Conservation (phyloP, 2,888 invertebrate species). For the Leucophenga maculata region DNA sequence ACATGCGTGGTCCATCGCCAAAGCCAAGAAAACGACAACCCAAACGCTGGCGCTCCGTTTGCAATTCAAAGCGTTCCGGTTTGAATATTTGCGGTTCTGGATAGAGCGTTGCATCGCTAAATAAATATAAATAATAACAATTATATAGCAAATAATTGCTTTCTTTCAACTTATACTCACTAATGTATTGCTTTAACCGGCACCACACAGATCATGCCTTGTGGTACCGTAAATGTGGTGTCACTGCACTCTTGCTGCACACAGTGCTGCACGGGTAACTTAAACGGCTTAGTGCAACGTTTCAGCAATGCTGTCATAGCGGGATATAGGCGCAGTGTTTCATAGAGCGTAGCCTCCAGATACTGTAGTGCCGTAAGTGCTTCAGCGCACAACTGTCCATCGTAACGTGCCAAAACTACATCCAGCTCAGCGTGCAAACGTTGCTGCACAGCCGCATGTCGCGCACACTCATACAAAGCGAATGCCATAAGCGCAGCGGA, state of each 20-base stretch:
- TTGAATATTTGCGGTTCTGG: slow-evolving; percentile 50
- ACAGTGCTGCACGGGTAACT: slow-evolving; percentile 46
- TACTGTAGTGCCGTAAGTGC: slow-evolving; percentile 53
- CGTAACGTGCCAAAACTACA: slow-evolving; percentile 42
- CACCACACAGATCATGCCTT: slow-evolving; percentile 53
- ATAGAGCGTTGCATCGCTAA: slow-evolving; percentile 53
- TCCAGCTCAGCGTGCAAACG: slow-evolving; percentile 54
- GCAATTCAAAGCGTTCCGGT: slow-evolving; percentile 53
- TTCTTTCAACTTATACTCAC: slow-evolving; percentile 45
- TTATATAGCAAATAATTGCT: no score
- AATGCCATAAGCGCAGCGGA: slow-evolving; percentile 61
- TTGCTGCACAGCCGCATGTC: slow-evolving; percentile 46
- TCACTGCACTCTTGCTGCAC: neutral
- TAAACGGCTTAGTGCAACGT: slow-evolving; percentile 55
- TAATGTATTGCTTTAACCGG: slow-evolving; percentile 62
- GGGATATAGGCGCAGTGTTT: slow-evolving; percentile 61
- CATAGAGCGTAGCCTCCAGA: slow-evolving; percentile 56
- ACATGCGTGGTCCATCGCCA: slow-evolving; percentile 65
- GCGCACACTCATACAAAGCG: slow-evolving; percentile 53
- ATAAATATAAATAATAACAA: neutral
- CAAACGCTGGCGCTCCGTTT: slow-evolving; percentile 34
- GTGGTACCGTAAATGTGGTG: slow-evolving; percentile 32
- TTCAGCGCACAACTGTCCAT: slow-evolving; percentile 45
- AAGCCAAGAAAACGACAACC: slow-evolving; percentile 59
- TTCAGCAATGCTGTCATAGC: slow-evolving; percentile 61